Evolutionary conservation across 1,140 invertebrate genomes (phyloP), one percentile per base, ranked within the genome.

Genomic region (Euglossa dilemma): DNA sequence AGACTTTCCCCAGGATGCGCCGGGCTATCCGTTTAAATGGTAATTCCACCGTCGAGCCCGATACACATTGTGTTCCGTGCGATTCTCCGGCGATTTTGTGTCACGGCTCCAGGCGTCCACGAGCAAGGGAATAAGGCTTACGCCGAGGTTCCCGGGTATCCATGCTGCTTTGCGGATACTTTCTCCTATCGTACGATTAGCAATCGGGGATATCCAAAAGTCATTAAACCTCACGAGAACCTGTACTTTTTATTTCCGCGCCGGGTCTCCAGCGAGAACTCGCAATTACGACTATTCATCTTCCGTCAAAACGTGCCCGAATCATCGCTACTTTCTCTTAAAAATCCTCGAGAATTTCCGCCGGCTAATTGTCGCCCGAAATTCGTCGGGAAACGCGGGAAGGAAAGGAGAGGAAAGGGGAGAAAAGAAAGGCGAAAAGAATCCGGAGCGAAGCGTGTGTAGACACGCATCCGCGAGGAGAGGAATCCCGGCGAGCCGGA

Each of bases 141-240:
- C 64, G n/a, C 20, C 64, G 36, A 16, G 12, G 52, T 45, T 67
- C 12, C 36, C 18, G 14, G 18, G 71, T 54, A 66, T 45, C 80
- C n/a, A 23, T 64, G n/a, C 28, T 47, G n/a, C n/a, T n/a, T n/a
- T n/a, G 63, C 54, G 18, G 56, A 70, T 73, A 85, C 83, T 85
- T 85, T 85, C 83, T 81, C 83, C 71, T 56, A 57, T 70, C 63
- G 28, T 18, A 20, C 70, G 71, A 85, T 81, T 67, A 74, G 71
- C 57, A 71, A 70, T 75, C 36, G 63, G 56, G 70, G 57, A 85
- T 85, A 85, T 81, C 71, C 61, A 67, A 80, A 85, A 85, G 78
- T 75, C 83, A 81, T 85, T 81, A 85, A 75, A 85, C 81, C 70
- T 66, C 47, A 52, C 57, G 71, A 75, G 81, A 83, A 83, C 75